Percentiles rank a stretch among this genome's conserved stretches.
These are phyloP conservation scores for Heliconius sara DNA, from an alignment of 2,888 invertebrate genomes.

Conservation along the genomic window DNA sequence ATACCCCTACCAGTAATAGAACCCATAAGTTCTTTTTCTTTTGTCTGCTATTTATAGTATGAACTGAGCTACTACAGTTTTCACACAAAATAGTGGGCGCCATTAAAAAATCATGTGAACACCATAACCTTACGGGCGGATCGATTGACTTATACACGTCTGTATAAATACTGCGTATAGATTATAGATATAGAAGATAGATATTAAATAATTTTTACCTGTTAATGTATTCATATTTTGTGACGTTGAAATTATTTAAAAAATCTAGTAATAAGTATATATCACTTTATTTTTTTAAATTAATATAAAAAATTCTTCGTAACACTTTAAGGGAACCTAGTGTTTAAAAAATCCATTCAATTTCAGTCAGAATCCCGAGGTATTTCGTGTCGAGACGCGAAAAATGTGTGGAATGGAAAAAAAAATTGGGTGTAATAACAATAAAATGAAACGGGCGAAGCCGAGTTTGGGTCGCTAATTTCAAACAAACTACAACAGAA, in stretches of 20 bases:
- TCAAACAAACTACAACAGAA: no score
- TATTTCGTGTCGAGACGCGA: no score
- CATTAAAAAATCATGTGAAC: conserved; percentile 30
- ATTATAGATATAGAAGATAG: conserved; percentile 1
- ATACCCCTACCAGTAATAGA: background rate
- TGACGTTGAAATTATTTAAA: background rate
- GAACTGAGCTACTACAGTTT: background rate
- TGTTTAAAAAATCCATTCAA: no score
- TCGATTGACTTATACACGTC: conserved; percentile 30
- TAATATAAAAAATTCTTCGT: no score
- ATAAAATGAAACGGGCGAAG: no score
- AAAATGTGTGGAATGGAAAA: no score
- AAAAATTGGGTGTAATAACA: no score
- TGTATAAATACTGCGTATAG: conserved; percentile 21
- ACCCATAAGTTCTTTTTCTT: no score
- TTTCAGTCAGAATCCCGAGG: no score
- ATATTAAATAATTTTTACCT: conserved; percentile 2
- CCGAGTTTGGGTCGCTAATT: no score
- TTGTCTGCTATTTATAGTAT: background rate
- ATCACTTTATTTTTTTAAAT: no score
- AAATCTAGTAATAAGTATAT: no score
- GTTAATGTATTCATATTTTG: background rate
- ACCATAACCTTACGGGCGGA: conserved; percentile 26
- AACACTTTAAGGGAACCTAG: background rate
- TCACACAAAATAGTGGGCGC: conserved; percentile 21